Evolutionary conservation across 1,140 invertebrate species (phyloP).

Genomic region (Rhynchophorus ferrugineus): DNA sequence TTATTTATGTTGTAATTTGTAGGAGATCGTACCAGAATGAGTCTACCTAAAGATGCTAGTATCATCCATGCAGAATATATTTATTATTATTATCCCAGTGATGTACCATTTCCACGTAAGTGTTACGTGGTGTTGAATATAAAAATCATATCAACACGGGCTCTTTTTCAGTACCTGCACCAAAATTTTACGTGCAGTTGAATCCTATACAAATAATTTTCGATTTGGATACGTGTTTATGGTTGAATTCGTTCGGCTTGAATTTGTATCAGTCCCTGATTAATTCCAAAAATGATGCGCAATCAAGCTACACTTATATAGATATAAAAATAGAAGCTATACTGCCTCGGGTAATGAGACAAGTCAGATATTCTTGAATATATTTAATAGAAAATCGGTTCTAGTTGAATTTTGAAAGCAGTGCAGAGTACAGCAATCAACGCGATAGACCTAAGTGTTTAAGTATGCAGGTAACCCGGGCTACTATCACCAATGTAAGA

Average conservation of each 20-base stretch:
- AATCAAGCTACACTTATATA: conserved; percentile 60
- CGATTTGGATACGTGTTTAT: conserved; percentile 78
- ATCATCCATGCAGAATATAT: conserved; percentile 92
- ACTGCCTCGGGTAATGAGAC: conserved; percentile 84
- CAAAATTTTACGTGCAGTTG: conserved; percentile 84
- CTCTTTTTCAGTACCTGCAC: conserved; percentile 69
- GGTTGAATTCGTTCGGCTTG: conserved; percentile 88
- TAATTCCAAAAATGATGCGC: conserved; percentile 33
- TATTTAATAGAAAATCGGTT: conserved; percentile 22
- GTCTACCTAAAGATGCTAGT: conserved; percentile 79
- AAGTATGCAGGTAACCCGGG: conserved; percentile 73
- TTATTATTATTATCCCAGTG: conserved; percentile 94
- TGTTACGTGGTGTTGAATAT: no score
- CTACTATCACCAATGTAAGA: conserved; percentile 71
- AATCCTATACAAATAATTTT: conserved; percentile 82
- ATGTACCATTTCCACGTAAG: conserved; percentile 85
- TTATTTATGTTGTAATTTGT: conserved; percentile 9
- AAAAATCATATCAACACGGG: conserved; percentile 8
- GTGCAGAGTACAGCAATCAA: conserved; percentile 60
- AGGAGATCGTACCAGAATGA: conserved; percentile 78
- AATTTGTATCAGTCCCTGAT: conserved; percentile 73
- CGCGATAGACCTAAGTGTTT: conserved; percentile 73
- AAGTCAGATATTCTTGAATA: background rate
- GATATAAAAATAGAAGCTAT: conserved; percentile 85
- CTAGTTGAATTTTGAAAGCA: conserved; percentile 65